Conservation (phyloP, 2,888 invertebrate species). For the Cancer borealis region DNA sequence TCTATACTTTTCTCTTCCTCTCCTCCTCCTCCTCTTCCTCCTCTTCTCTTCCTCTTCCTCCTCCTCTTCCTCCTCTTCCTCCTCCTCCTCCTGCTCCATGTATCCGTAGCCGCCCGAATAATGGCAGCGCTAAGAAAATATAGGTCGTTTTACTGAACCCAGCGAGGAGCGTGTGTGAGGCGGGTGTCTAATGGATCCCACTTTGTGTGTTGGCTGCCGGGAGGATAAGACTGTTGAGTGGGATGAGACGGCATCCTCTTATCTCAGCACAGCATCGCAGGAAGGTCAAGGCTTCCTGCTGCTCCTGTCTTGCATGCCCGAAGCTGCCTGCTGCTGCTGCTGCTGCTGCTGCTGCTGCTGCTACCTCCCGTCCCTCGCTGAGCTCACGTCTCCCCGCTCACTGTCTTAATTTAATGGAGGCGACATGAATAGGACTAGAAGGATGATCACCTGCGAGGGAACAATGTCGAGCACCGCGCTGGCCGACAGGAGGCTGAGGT, state of each 20-base stretch:
- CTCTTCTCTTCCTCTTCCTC: not conserved
- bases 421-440: not conserved
- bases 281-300: conserved; percentile 3
- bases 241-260: conserved; percentile 40
- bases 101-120: not conserved
- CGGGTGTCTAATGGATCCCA: conserved; percentile 34
- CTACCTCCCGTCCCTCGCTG: not conserved
- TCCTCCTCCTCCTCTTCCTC: not conserved
- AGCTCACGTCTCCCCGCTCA: not conserved
- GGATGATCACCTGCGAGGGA: not conserved
- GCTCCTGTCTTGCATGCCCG: not conserved
- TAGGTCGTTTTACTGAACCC: conserved; percentile 17
- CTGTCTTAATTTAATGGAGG: conserved; percentile 18
- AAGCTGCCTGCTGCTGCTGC: too few relatives aligned
- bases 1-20: not conserved
- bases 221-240: conserved; percentile 35
- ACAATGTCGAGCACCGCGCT: conserved; percentile 33
- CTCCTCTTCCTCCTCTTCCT: not conserved
- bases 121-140: conserved; percentile 21
- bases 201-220: conserved; percentile 34
- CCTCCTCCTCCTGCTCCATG: not conserved
- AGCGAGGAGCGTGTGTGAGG: conserved; percentile 2
- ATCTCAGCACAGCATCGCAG: not conserved
- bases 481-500: conserved; percentile 31
- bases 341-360: not conserved